Base-by-base conservation (phyloP, 2,797 vertebrate species). In the Chelon labrosus region DNA sequence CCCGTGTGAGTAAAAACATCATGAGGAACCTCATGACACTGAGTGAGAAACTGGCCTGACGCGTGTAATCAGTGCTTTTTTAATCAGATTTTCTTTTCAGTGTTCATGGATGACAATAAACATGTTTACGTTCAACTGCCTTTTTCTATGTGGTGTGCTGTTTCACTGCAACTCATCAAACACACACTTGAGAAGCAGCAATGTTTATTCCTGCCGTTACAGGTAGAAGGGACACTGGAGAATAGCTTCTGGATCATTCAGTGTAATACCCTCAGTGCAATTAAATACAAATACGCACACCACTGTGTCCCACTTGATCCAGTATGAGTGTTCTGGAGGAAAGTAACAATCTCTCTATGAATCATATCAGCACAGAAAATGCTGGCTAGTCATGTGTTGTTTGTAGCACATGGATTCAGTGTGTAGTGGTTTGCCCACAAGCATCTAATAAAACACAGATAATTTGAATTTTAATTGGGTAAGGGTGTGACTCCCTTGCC, bases 391-490 rank as follows among this genome's bases (percentile, higher is more conserved):
- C 31, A 31, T 31, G 31, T 31, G 31, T 2, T 27, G 52, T 50
- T 72, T 49, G 2, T 5, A 59, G 11, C 57, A 59, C 56, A 51
- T 44, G 17, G 37, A 35, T 39, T 47, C 2, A 58, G 44, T 12
- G 51, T 7, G 20, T 25, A n/a, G 17, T 2, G 31, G 1, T 64
- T 14, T 35, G 0, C 19, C 38, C 52, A 3, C 61, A 19, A 38
- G 53, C 35, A 6, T 70, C 13, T 17, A 62, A 69, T 76, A 49
- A 57, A 66, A 44, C 46, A 50, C 20, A 52, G 5, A 66, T 50
- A 19, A 42, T 37, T 10, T 37, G 58, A 31, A 55, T 25, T 80
- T 77, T 55, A 70, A 73, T 66, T 35, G 56, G 31, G 27, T 35
- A 55, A 64, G 37, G 44, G 61, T 65, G 61, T 46, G 71, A 73